A percentile compares a stretch with the other conserved stretches of the same genome.
These are phyloP conservation scores for Xiphophorus maculatus DNA, from an alignment of 2,113 vertebrate genomes.

Conservation along the genomic window DNA sequence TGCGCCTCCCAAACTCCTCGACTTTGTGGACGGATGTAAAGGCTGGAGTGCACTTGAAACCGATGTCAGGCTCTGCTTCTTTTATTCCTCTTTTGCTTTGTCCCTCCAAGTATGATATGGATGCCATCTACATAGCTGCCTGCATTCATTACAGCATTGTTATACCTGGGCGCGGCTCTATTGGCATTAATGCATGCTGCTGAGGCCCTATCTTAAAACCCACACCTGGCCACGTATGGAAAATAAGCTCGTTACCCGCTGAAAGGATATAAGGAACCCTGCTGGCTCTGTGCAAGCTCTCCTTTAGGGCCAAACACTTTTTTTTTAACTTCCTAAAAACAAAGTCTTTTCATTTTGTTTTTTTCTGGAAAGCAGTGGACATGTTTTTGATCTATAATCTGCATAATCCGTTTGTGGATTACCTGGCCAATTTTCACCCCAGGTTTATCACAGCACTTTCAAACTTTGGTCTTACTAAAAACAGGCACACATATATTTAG, in stretches of 20 bases:
- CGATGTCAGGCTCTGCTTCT: constrained; percentile 64
- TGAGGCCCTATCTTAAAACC: constrained; percentile 81
- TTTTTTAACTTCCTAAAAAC: constrained; percentile 40
- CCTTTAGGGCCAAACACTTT: constrained; percentile 65
- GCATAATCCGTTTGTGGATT: constrained; percentile 76
- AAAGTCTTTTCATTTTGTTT: constrained; percentile 50
- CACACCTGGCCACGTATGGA: constrained; percentile 77
- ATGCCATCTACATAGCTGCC: constrained; percentile 69
- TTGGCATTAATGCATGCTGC: constrained; percentile 71
- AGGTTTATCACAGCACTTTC: constrained; percentile 52
- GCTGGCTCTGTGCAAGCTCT: constrained; percentile 67
- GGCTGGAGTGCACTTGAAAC: constrained; percentile 76
- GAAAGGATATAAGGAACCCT: constrained; percentile 69
- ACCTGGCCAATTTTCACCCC: constrained; percentile 65
- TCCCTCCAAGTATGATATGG: constrained; percentile 71
- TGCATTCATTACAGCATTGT: constrained; percentile 72
- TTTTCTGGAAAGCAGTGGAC: constrained; percentile 48
- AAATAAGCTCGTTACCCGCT: constrained; percentile 72
- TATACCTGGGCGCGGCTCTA: constrained; percentile 63
- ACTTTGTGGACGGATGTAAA: constrained; percentile 73
- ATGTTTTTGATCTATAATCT: constrained; percentile 76
- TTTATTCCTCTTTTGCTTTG: neutral
- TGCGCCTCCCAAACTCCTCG: constrained; percentile 64
- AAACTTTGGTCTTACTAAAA: constrained; percentile 67
- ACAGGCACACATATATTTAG: constrained; percentile 46